phyloP scores from a whole-genome alignment of 2,113 vertebrate species.

The Corvus cornix region DNA sequence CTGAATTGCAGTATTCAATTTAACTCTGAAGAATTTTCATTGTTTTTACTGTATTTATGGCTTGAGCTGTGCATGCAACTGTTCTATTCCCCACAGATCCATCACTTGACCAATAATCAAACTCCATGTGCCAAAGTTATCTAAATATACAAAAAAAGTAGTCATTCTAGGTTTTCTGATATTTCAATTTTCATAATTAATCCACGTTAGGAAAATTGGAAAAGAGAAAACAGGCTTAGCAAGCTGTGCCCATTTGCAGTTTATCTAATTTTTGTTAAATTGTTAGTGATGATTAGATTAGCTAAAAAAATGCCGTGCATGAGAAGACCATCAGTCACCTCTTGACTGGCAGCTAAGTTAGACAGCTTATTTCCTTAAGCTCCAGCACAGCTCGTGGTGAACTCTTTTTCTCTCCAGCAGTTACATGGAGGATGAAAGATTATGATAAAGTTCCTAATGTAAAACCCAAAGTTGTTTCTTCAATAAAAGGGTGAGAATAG shows the following conservation, averaged over 20 bases:
- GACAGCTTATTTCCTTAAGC: not conserved
- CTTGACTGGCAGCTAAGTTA: not conserved
- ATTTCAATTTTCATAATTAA: not conserved
- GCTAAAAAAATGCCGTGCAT: not conserved
- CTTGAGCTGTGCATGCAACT: not conserved
- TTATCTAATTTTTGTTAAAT: not conserved
- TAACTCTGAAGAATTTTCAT: not conserved
- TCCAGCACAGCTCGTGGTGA: not conserved
- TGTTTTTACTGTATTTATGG: not conserved
- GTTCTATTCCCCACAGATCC: not conserved
- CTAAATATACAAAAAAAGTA: not conserved
- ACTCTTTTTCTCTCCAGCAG: not conserved
- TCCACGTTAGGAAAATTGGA: not conserved
- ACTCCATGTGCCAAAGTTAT: not conserved
- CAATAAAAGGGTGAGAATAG: not conserved
- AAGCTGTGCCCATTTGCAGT: not conserved
- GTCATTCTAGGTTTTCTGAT: not conserved
- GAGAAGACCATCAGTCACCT: not conserved
- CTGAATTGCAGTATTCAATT: not conserved
- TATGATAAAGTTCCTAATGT: not conserved
- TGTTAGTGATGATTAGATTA: not conserved
- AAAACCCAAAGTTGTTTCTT: not conserved
- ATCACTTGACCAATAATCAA: not conserved
- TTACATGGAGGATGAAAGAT: not conserved
- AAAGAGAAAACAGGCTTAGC: not conserved